phyloP scores from a whole-genome alignment of 2,113 vertebrate genomes.

The Spea bombifrons region DNA sequence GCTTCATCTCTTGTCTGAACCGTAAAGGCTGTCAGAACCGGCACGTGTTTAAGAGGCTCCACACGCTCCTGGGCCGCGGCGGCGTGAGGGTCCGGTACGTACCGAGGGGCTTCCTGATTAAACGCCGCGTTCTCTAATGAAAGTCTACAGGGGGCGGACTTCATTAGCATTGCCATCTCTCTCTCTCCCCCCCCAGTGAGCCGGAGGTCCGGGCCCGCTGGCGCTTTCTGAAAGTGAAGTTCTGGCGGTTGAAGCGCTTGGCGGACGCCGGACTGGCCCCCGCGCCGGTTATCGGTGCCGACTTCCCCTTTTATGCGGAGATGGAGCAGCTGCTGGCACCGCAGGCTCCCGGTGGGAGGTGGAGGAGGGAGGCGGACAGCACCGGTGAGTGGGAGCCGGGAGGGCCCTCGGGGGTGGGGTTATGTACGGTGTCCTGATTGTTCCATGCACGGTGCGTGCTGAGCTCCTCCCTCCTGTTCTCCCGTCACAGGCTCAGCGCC shows the following conservation, averaged over 20 bases:
- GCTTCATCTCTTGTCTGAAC: not conserved
- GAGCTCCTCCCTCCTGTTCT: too few species aligned
- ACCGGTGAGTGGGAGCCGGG: not conserved
- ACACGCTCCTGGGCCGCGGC: not conserved
- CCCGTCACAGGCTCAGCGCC: not conserved
- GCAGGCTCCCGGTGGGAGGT: not conserved
- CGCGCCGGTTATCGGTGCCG: not conserved
- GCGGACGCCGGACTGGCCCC: too few species aligned
- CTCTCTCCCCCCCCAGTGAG: not conserved
- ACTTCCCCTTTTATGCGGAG: slow-evolving; percentile 22
- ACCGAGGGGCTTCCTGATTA: too few species aligned
- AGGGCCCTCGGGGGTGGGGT: not conserved
- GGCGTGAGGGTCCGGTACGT: slow-evolving; percentile 3
- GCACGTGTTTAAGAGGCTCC: slow-evolving; percentile 9
- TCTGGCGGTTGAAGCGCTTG: not conserved
- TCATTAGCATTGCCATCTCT: too few species aligned
- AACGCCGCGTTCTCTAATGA: too few species aligned
- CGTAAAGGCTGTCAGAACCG: slow-evolving; percentile 8
- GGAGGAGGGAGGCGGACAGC: slow-evolving; percentile 15
- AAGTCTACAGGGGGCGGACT: too few species aligned
- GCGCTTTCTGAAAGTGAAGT: slow-evolving; percentile 2
- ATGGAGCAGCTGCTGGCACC: slow-evolving; percentile 16
- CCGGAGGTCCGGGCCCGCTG: slow-evolving; percentile 5
- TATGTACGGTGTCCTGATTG: not conserved
- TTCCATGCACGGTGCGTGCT: not conserved